A percentile compares a stretch with the other conserved stretches of the same genome.
Evolutionary conservation across 2,113 vertebrate species (phyloP).

Genomic region (Henicopernis longicauda): DNA sequence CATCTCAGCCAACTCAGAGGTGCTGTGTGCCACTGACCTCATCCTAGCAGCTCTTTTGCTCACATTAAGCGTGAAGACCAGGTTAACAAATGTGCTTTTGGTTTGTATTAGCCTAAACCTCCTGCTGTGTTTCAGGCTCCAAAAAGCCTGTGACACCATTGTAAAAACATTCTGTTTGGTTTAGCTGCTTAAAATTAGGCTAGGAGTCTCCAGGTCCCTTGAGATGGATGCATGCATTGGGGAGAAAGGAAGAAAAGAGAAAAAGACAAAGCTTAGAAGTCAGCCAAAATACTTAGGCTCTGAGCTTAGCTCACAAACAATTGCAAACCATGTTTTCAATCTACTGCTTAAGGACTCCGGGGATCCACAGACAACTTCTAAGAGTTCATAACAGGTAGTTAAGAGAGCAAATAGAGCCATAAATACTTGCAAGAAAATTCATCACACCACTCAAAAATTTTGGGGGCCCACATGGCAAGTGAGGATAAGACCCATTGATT

Average conservation of each 20-base stretch:
- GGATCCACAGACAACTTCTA: neutral
- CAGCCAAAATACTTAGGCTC: neutral
- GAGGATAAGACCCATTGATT: neutral
- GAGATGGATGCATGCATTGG: neutral
- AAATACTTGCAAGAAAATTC: neutral
- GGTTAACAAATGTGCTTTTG: neutral
- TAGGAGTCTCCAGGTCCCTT: neutral
- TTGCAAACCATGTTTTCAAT: neutral
- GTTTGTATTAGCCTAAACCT: neutral
- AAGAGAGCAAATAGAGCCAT: neutral
- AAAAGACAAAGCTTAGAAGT: neutral
- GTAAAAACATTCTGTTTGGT: neutral
- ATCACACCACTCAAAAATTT: neutral
- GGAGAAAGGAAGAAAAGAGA: neutral
- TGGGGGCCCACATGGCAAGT: neutral
- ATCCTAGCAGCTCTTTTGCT: neutral
- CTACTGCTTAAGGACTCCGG: neutral
- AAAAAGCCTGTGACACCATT: neutral
- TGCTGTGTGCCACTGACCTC: neutral
- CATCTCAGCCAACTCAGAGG: neutral
- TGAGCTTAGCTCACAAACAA: neutral
- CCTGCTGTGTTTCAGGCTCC: neutral
- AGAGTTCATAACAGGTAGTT: neutral
- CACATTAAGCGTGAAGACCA: neutral
- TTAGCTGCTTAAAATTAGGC: neutral